A percentile compares a stretch with the other conserved stretches of the same genome.
Conservation (phyloP, 2,797 vertebrate genomes). For the Craterocephalus amniculus region DNA sequence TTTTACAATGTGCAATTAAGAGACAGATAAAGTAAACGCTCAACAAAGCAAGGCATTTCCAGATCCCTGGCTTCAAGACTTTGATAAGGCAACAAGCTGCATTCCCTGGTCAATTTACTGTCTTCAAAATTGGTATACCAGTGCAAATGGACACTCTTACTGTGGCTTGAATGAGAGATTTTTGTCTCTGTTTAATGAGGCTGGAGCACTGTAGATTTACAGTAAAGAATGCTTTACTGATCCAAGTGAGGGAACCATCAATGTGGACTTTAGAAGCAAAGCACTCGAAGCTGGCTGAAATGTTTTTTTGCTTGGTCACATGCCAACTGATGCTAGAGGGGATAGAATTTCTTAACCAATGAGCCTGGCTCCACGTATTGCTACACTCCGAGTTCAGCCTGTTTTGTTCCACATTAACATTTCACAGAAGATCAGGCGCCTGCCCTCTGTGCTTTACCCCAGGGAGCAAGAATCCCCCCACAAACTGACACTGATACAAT, state of each 20-base stretch:
- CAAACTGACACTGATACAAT: conserved; percentile 81
- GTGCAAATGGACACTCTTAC: conserved; percentile 64
- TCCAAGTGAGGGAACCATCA: conserved; percentile 47
- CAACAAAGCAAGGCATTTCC: conserved; percentile 79
- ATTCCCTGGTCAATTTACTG: conserved; percentile 74
- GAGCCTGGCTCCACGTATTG: conserved; percentile 56
- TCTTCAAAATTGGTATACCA: conserved; percentile 70
- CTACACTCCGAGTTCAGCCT: conserved; percentile 66
- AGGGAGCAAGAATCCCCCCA: conserved; percentile 72
- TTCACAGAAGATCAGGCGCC: conserved; percentile 78
- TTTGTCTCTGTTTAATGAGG: conserved; percentile 61
- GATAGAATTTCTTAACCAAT: conserved; percentile 61
- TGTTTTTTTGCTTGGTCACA: conserved; percentile 56
- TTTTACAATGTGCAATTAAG: conserved; percentile 81
- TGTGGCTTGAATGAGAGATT: conserved; percentile 57
- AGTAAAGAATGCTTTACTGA: conserved; percentile 57
- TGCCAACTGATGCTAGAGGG: conserved; percentile 59
- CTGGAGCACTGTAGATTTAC: conserved; percentile 55
- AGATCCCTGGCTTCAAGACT: conserved; percentile 68
- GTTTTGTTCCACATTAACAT: conserved; percentile 79
- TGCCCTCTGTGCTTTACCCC: conserved; percentile 74
- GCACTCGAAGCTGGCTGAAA: conserved; percentile 56
- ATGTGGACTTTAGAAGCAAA: conserved; percentile 56
- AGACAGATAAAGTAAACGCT: conserved; percentile 78
- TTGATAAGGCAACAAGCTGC: conserved; percentile 71